Base-by-base conservation (phyloP, 1,140 invertebrate genomes). In the Drosophila mauritiana region DNA sequence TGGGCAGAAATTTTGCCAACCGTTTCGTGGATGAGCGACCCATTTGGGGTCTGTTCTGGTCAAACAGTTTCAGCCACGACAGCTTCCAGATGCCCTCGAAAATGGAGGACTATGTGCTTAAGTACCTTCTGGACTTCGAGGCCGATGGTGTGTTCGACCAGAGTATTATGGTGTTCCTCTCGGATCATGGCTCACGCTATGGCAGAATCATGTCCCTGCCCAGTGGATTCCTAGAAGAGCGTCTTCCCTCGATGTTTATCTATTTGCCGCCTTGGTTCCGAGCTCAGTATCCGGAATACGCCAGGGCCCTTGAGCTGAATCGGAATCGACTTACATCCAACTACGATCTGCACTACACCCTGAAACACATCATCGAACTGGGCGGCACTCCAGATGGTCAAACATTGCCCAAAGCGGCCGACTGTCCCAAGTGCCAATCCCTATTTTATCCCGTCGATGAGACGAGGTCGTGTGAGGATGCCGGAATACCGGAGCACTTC, bases 181-280 rank as follows among this genome's bases (percentile, higher is more conserved):
- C 97, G 73, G 98, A 99, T 92, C 98, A 99, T 92, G 98, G 98
- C 0, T 95, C 97, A 80, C 92, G 98, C 17, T 98, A 96, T 93
- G 98, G 98, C 4, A 91, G 93, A 3, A 94, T 98, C 17, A 91
- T 96, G 42, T 89, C 94, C 48, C 52, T 91, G 22, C 22, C 59
- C 75, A 94, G 96, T 58, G 98, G 98, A 0, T 95, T 84, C 95
- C 89, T 94, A 97, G 98, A 99, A 92, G 97, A 98, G 91, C 93
- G 97, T 49, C 92, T 99, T 17, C 98, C 98, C 0, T 96, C 98
- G 78, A 93, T 97, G 42, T 96, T 96, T 73, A 92, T 98, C 5
- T 94, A 95, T 57, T 69, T 98, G n/a, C 98, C 98, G 0, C 92
- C 95, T 40, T 96, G 95, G 93, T 97, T 97, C 82, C 92, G 93